Evolutionary conservation across 2,113 vertebrate species (phyloP), one percentile per base, ranked within the genome.

Genomic region (Nanorana parkeri): DNA sequence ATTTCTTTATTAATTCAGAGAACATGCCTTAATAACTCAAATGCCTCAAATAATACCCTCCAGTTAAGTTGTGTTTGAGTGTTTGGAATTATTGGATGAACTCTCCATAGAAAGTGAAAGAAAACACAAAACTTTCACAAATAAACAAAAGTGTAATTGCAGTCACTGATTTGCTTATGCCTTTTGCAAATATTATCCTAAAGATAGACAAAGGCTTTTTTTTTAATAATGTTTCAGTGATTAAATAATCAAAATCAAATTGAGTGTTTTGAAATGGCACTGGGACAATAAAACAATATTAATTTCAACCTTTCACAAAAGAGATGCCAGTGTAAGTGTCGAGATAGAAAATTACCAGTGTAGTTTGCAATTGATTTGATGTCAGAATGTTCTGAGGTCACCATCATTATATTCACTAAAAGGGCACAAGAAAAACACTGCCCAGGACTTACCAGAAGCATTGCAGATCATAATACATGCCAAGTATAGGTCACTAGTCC

Each of bases 321-420:
- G 72, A 83, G 71, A 83, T 83, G 80, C 76, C 80, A 83, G 24
- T 54, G 19, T 76, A 72, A 83, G 60, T 74, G 60, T 26, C 55
- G 63, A 76, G 80, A 83, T 67, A 76, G 80, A 68, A 83, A 61
- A 83, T 83, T 76, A 83, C 76, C 75, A 83, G 80, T 76, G 80
- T 76, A 63, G 54, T 64, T 83, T 75, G 71, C 80, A 76, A 83
- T 83, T 83, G 80, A 83, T 83, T 76, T 83, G 80, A 76, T 83
- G 72, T 83, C 71, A 83, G 58, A 83, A 83, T 68, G 72, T 76
- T 76, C 71, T 58, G 80, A 83, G 80, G 80, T 76, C 80, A 76
- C 80, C 71, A 83, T 83, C 80, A 76, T 83, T 83, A 83, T 75
- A 76, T 66, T 32, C 76, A 28, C 71, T 60, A 68, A 75, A 76